phyloP scores from a whole-genome alignment of 2,113 vertebrate genomes.

The Carassius gibelio region DNA sequence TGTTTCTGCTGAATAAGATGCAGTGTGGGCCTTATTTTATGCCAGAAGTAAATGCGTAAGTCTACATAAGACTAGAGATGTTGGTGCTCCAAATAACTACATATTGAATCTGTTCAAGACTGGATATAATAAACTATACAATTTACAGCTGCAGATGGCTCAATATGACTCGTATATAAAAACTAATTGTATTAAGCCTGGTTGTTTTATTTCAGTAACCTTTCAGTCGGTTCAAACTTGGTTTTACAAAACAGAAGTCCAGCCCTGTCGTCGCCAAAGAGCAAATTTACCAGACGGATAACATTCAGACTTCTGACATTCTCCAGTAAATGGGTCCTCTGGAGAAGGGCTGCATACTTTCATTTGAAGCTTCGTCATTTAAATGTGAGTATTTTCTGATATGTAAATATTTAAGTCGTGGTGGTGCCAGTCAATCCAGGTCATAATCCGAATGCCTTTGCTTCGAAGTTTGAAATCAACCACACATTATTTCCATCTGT shows the following conservation, averaged over 20 bases:
- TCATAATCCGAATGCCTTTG: neutral
- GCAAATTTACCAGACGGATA: slow-evolving; percentile 2
- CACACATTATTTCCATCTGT: neutral
- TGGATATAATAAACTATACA: slow-evolving; percentile 10
- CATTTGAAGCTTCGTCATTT: neutral
- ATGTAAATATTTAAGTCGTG: slow-evolving; percentile 7
- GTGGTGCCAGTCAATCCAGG: neutral
- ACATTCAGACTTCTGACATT: slow-evolving; percentile 10
- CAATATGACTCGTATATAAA: slow-evolving; percentile 4
- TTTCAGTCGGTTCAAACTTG: neutral
- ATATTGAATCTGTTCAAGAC: neutral
- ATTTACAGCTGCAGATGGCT: slow-evolving; percentile 1
- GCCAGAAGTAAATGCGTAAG: neutral
- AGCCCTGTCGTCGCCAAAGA: slow-evolving; percentile 23
- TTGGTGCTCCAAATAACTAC: neutral
- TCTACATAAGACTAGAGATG: neutral
- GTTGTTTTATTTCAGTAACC: neutral
- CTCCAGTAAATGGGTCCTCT: neutral
- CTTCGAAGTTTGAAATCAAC: neutral
- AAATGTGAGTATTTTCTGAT: neutral
- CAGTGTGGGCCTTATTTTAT: neutral
- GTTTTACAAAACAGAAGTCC: slow-evolving; percentile 11
- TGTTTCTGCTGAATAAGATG: neutral
- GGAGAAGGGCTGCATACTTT: neutral
- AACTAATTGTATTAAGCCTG: slow-evolving; percentile 9